These are phyloP conservation scores for Bovichtus diacanthus DNA, from an alignment of 2,797 vertebrate species.

Conservation along the genomic window DNA sequence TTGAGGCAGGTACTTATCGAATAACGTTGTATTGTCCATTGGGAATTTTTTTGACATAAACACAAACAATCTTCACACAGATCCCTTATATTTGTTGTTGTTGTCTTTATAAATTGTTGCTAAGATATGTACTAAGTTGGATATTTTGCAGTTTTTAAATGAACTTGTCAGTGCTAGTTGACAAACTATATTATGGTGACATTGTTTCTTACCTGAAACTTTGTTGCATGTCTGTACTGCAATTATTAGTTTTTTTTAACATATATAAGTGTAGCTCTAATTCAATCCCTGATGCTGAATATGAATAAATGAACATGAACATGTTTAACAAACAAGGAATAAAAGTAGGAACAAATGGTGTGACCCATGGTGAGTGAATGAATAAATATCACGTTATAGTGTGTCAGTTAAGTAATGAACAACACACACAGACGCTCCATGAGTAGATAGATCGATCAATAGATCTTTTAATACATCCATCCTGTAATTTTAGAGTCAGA, in stretches of 20 bases:
- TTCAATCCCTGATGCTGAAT: not conserved
- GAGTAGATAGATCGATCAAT: not conserved
- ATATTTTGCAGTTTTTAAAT: not conserved
- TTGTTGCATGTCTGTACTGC: no score
- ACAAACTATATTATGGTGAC: no score
- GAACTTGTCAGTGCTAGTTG: no score
- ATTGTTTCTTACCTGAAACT: no score
- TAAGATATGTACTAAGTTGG: not conserved
- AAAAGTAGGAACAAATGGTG: not conserved
- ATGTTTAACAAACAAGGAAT: not conserved
- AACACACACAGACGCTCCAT: not conserved
- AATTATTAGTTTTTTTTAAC: no score
- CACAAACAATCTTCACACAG: not conserved
- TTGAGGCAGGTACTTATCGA: no score
- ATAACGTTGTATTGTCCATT: no score
- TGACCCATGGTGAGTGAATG: not conserved
- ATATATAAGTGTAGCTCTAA: no score
- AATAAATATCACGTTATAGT: not conserved
- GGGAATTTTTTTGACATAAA: not conserved
- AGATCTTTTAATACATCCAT: not conserved
- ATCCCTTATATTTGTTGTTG: not conserved
- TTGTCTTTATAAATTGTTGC: no score
- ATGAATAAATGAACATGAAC: not conserved
- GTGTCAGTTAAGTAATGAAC: not conserved
- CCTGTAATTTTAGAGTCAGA: not conserved